These are phyloP conservation scores for Dicrostonyx torquatus DNA, from an alignment of 2,797 vertebrate genomes.

Conservation along the genomic window DNA sequence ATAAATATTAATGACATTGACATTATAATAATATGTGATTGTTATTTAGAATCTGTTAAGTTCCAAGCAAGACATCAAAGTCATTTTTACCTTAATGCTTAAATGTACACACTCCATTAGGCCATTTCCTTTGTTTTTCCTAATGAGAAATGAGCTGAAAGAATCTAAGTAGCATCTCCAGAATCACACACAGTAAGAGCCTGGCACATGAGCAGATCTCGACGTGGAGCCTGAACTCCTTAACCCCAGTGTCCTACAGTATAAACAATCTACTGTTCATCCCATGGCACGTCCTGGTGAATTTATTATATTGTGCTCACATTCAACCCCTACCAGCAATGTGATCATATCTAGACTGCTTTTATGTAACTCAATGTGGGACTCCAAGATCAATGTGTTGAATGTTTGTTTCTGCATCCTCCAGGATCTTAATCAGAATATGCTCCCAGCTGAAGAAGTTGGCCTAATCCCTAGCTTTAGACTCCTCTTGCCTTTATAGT, in stretches of 20 bases:
- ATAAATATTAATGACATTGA: not conserved
- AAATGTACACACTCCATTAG: not conserved
- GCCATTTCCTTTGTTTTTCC: not conserved
- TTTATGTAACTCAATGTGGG: conserved; percentile 19
- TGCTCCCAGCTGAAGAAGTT: conserved; percentile 18
- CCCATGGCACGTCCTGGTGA: not conserved
- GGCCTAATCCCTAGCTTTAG: conserved; percentile 9
- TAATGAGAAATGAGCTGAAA: not conserved
- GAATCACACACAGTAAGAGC: not conserved
- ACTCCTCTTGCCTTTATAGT: not conserved
- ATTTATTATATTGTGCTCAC: not conserved
- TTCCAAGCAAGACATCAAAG: not conserved
- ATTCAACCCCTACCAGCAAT: not conserved
- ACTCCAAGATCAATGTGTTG: conserved; percentile 12
- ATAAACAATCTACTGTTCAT: not conserved
- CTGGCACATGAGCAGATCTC: not conserved
- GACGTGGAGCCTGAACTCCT: not conserved
- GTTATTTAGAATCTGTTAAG: conserved; percentile 24
- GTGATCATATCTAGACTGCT: not conserved
- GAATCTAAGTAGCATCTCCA: conserved; percentile 15
- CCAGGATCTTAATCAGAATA: conserved; percentile 59
- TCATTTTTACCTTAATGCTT: not conserved
- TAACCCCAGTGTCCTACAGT: not conserved
- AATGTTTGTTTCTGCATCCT: conserved; percentile 11
- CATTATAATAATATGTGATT: not conserved